Evolutionary conservation across 2,113 vertebrate species (phyloP).

Genomic region (Sceloporus undulatus): DNA sequence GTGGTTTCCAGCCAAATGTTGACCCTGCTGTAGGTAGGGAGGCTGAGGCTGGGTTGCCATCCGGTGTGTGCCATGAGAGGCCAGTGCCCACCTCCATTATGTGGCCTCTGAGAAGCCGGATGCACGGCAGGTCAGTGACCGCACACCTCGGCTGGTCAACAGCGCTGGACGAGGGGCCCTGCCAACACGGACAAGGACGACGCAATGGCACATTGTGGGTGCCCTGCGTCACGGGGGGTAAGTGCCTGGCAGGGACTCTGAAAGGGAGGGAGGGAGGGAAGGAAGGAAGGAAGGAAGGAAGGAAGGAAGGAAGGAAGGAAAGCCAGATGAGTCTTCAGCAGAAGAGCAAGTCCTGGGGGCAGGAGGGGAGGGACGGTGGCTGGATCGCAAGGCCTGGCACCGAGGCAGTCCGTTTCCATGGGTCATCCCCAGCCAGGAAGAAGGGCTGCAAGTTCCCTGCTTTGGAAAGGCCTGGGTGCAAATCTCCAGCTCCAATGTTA

Average conservation of each 20-base stretch:
- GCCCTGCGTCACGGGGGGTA: background rate
- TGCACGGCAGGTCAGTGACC: background rate
- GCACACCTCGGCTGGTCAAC: fast-evolving
- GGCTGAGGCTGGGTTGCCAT: background rate
- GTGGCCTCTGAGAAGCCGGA: background rate
- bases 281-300: no score
- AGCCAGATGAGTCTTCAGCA: background rate
- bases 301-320: background rate
- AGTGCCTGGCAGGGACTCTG: background rate
- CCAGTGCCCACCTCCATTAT: background rate
- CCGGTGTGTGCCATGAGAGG: background rate
- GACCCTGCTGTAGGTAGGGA: background rate
- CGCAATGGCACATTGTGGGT: background rate
- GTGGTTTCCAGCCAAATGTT: no score
- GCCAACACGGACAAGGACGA: no score
- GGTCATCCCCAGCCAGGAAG: no score
- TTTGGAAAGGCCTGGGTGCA: no score
- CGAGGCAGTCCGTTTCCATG: no score
- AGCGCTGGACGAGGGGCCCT: background rate
- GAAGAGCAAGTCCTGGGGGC: background rate
- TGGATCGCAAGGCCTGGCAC: no score
- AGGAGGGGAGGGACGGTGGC: no score
- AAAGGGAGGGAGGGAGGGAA: background rate
- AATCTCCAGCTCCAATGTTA: no score
- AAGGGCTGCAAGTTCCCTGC: no score